A percentile compares a stretch with the other conserved stretches of the same genome.
These are phyloP conservation scores for Haliclona indistincta DNA, from an alignment of 37 sponge, comb jelly and placozoan genomes.

Conservation along the genomic window DNA sequence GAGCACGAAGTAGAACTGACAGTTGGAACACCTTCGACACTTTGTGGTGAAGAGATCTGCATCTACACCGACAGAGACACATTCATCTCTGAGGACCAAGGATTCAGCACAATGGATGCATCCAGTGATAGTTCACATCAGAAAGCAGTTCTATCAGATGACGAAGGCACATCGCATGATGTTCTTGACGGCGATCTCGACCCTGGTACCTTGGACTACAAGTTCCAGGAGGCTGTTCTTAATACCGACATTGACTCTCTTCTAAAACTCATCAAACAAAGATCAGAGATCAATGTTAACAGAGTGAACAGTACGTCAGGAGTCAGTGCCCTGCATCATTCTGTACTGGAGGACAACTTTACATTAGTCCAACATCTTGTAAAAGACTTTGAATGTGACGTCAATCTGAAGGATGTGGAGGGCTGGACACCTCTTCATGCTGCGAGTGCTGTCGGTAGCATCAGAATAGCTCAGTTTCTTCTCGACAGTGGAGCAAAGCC, in stretches of 20 bases:
- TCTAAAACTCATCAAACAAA: constrained; percentile 59
- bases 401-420: constrained; percentile 68
- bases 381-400: constrained; percentile 61
- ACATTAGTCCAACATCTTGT: constrained; percentile 71
- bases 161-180: constrained; percentile 31
- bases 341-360: constrained; percentile 87
- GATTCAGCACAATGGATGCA: constrained; percentile 84
- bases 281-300: constrained; percentile 64
- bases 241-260: constrained; percentile 59
- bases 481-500: constrained; percentile 84
- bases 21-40: background rate
- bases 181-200: constrained; percentile 64
- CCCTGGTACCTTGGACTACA: constrained; percentile 61
- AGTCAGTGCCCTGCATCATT: constrained; percentile 79
- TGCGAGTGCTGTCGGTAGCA: constrained; percentile 85
- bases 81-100: constrained; percentile 64
- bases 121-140: constrained; percentile 65
- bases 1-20: background rate
- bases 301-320: constrained; percentile 66
- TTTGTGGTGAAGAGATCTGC: background rate
- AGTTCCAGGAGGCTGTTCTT: constrained; percentile 83
- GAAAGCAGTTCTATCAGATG: constrained; percentile 22
- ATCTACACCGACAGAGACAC: constrained; percentile 23
- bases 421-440: constrained; percentile 90
- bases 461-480: constrained; percentile 82